Percentiles rank a stretch among this genome's conserved stretches.
These are phyloP conservation scores for Nephrocerus scutellatus DNA, from an alignment of 2,888 invertebrate genomes.

Conservation along the genomic window DNA sequence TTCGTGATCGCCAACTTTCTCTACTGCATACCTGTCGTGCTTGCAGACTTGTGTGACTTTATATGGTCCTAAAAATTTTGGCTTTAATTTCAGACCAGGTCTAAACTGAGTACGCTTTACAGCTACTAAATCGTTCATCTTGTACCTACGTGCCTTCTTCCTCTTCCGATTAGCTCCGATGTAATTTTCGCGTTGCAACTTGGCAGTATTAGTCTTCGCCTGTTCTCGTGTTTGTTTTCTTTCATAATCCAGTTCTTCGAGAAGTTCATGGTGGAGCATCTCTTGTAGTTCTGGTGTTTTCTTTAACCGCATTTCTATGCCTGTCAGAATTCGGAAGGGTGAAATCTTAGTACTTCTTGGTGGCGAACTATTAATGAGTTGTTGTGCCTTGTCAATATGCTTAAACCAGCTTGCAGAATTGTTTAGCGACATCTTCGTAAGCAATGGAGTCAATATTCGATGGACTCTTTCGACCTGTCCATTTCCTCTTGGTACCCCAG, in stretches of 20 bases:
- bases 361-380: constrained; percentile 24
- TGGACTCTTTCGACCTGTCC: constrained; percentile 39
- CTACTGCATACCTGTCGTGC: constrained; percentile 17
- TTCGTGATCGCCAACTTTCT: constrained; percentile 17
- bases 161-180: constrained; percentile 9
- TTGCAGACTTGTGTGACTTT: constrained; percentile 5
- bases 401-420: constrained; percentile 34
- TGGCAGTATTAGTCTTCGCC: constrained; percentile 12
- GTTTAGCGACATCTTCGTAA: constrained; percentile 36
- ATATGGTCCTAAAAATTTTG: constrained; percentile 19
- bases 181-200: constrained; percentile 16
- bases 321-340: constrained; percentile 18
- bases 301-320: constrained; percentile 14
- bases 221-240: constrained; percentile 6
- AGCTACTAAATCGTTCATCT: constrained; percentile 17
- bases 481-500: constrained; percentile 34
- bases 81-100: constrained; percentile 14
- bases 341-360: constrained; percentile 14
- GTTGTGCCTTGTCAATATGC: constrained; percentile 21
- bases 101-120: constrained; percentile 22
- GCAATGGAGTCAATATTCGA: constrained; percentile 29
- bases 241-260: constrained; percentile 3
- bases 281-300: constrained; percentile 7
- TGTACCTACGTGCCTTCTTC: constrained; percentile 3
- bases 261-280: constrained; percentile 5